These are phyloP conservation scores for Tinamus major DNA, from an alignment of 2,797 vertebrate species.

Conservation along the genomic window DNA sequence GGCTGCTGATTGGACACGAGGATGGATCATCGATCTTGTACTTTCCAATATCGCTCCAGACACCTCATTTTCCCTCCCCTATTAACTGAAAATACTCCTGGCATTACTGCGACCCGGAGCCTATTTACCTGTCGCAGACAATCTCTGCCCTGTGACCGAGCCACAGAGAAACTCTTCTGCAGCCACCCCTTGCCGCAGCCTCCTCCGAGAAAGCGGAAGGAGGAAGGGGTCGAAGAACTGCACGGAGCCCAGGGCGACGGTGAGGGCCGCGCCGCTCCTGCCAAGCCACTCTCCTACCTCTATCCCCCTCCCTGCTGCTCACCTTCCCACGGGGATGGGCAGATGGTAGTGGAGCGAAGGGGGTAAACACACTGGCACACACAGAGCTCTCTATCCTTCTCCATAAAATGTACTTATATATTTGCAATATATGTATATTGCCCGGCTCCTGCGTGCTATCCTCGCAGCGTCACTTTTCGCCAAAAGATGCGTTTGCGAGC, in stretches of 20 bases:
- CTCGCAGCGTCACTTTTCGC: not conserved
- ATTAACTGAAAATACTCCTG: conserved; percentile 93
- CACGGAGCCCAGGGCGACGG: not conserved
- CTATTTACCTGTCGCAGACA: conserved; percentile 94
- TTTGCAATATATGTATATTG: accelerated
- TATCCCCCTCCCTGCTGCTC: not conserved
- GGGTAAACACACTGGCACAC: not conserved
- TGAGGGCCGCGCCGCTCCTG: no score
- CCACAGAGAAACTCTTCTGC: conserved; percentile 53
- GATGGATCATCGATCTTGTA: conserved; percentile 91
- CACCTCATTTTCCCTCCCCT: conserved; percentile 92
- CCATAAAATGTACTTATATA: not conserved
- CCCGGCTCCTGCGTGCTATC: not conserved
- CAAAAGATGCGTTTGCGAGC: not conserved
- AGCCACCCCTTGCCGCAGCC: not conserved
- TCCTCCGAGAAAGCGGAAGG: not conserved
- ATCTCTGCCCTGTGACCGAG: conserved; percentile 80
- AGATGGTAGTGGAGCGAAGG: not conserved
- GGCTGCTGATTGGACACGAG: conserved; percentile 88
- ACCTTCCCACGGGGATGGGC: accelerated
- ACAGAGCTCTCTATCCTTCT: not conserved
- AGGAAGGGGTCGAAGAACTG: not conserved
- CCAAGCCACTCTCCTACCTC: not conserved
- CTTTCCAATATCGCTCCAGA: conserved; percentile 91
- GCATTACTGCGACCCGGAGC: conserved; percentile 86